Evolutionary conservation across 2,113 vertebrate genomes (phyloP).

Genomic region (Prionailurus viverrinus): DNA sequence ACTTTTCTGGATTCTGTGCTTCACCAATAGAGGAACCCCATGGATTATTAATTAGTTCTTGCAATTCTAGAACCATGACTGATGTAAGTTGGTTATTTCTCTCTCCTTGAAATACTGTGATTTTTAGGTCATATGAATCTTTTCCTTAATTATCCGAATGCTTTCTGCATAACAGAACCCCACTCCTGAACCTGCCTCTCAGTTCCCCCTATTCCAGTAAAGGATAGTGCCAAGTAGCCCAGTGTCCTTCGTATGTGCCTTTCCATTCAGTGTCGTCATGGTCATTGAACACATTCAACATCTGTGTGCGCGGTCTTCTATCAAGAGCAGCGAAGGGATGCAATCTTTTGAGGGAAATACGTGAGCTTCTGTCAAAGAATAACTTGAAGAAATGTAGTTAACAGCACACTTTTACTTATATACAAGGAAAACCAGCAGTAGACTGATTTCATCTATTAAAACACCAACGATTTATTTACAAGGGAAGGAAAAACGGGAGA

Average conservation of each 20-base stretch:
- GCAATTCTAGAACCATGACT: conserved; percentile 49
- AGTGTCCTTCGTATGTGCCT: fast-evolving
- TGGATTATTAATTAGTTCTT: conserved; percentile 27
- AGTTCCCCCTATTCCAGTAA: not conserved
- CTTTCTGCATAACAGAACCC: conserved; percentile 20
- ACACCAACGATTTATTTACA: not conserved
- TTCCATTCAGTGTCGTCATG: not conserved
- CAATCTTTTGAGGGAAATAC: not conserved
- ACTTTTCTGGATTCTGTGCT: conserved; percentile 34
- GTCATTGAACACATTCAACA: not conserved
- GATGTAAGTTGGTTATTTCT: conserved; percentile 65
- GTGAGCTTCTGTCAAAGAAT: not conserved
- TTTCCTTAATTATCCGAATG: not conserved
- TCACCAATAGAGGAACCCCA: not conserved
- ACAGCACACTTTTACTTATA: not conserved
- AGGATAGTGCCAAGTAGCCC: not conserved
- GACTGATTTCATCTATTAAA: not conserved
- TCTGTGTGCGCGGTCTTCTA: not conserved
- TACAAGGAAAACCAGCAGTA: not conserved
- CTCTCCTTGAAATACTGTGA: conserved; percentile 12
- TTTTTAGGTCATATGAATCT: not conserved
- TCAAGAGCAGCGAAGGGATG: not conserved
- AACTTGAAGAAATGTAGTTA: conserved; percentile 13
- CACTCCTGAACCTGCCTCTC: not conserved
- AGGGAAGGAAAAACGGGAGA: not conserved